A percentile compares a stretch with the other conserved stretches of the same genome.
Conservation (phyloP, 2,888 invertebrate species). For the Onchidella celtica region DNA sequence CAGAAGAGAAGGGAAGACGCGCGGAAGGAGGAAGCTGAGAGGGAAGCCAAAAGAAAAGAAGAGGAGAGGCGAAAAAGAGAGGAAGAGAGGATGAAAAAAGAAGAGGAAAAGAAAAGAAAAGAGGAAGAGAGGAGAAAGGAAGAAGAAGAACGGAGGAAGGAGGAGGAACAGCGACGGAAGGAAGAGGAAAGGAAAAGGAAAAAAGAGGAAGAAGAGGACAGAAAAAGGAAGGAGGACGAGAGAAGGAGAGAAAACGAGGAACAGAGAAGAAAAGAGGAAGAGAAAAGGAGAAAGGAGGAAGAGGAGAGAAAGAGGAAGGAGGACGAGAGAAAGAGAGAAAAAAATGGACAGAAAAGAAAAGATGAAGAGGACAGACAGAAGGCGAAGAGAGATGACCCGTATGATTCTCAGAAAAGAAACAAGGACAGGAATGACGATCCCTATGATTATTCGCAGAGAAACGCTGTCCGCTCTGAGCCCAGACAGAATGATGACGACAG, state of each 20-base stretch:
- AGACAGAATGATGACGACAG: slow-evolving; percentile 13
- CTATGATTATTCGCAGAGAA: not conserved
- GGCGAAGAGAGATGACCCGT: not conserved
- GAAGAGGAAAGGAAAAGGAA: not conserved
- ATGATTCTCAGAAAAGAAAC: not conserved
- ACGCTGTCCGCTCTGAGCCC: no score
- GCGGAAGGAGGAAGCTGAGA: not conserved
- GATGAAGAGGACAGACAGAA: slow-evolving; percentile 21
- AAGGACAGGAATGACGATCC: not conserved
- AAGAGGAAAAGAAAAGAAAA: not conserved
- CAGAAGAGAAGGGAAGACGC: not conserved
- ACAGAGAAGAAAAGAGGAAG: not conserved
- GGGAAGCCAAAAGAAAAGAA: not conserved
- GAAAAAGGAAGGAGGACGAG: not conserved
- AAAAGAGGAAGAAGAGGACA: slow-evolving; percentile 7
- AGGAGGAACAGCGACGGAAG: not conserved
- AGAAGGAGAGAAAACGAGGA: not conserved
- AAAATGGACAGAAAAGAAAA: not conserved
- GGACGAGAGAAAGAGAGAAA: not conserved
- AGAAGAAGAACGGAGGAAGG: not conserved
- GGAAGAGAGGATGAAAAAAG: slow-evolving; percentile 7
- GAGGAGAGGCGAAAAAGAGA: slow-evolving; percentile 1
- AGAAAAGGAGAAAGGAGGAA: not conserved
- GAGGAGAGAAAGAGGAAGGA: not conserved
- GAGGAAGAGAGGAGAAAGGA: not conserved